phyloP scores from a whole-genome alignment of 2,113 vertebrate species.

The Eurypyga helias region DNA sequence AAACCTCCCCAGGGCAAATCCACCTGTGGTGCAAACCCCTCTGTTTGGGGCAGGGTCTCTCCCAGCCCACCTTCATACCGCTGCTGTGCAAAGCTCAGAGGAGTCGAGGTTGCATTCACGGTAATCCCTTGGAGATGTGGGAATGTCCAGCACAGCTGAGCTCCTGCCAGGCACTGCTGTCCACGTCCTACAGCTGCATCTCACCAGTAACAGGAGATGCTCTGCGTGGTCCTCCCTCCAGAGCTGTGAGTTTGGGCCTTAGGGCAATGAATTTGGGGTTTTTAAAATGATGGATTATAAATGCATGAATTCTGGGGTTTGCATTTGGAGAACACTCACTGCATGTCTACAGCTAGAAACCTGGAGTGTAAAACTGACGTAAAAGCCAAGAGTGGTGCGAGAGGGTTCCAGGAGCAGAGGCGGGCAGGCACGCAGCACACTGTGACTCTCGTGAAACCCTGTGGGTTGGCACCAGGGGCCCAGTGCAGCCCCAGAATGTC shows the following conservation, averaged over 20 bases:
- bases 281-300: neutral
- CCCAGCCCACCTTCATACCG: neutral
- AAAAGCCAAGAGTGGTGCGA: neutral
- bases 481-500: neutral
- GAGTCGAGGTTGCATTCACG: rapidly evolving
- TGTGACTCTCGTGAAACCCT: neutral
- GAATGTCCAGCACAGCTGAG: neutral
- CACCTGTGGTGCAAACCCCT: rapidly evolving
- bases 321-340: neutral
- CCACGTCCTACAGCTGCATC: neutral
- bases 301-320: neutral
- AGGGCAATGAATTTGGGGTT: neutral
- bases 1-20: neutral
- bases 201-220: neutral
- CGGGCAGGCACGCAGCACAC: neutral
- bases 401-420: neutral
- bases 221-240: neutral
- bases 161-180: rapidly evolving
- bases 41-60: neutral
- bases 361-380: neutral
- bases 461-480: neutral
- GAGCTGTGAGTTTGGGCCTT: neutral
- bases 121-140: rapidly evolving
- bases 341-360: neutral
- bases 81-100: neutral